Base-by-base conservation (phyloP, 2,888 invertebrate species). In the Agrochola litura region DNA sequence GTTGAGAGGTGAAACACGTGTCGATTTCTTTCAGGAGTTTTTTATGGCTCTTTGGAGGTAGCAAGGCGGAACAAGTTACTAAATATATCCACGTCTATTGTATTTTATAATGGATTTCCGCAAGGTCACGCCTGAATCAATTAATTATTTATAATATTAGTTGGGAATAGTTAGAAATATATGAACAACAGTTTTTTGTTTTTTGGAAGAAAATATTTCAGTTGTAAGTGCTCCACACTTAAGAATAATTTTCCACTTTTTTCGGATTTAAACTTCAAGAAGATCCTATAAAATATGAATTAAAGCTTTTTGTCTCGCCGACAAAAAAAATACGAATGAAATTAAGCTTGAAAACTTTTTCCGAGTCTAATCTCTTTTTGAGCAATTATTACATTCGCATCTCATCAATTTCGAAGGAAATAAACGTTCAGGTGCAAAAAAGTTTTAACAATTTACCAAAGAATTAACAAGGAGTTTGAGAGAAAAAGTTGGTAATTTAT, bases 381-480 rank as follows among this genome's bases (percentile, higher is more conserved):
- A 79, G 78, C 73, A 86, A 86, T 84, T 79, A 82, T 86, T 76
- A 83, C 83, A 84, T 86, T 87, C 80, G 64, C 61, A 64, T 82
- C 78, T 79, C 84, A 85, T 85, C 69, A 77, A 81, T 87, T 82
- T 77, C 65, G 64, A 76, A 80, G 54, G 61, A 82, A 81, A 80
- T 58, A 80, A 83, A 79, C 73, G 81, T 85, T 82, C 86, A 89
- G 89, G 86, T 89, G 87, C 78, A 89, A 88, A 88, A 88, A 88
- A 85, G 82, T 76, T 85, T 82, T 74, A 84, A 89, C 85, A 89
- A 87, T 85, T 80, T 84, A 75, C 77, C 66, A 80, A 84, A 84
- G 84, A 89, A 84, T 86, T 87, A 54, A 85, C 56, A 69, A 78
- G 49, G 80, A 83, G 54, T 86, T 83, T 79, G 30, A 30, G 70